A percentile compares a stretch with the other conserved stretches of the same genome.
These are phyloP conservation scores for Tetramorium bicarinatum DNA, from an alignment of 2,888 invertebrate genomes.

Conservation along the genomic window DNA sequence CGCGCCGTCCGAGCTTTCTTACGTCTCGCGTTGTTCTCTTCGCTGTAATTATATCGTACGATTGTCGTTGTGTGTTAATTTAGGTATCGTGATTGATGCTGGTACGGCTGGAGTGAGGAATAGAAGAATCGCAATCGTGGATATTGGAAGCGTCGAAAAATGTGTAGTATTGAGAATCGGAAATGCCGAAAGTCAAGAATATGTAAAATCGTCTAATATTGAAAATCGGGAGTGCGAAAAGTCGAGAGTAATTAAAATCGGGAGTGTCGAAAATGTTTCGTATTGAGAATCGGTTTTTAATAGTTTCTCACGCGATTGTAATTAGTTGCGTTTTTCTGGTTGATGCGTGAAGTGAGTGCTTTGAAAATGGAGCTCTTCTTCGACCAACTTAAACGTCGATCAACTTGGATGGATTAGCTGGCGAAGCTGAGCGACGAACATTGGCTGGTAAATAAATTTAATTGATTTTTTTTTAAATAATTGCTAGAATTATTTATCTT, in stretches of 20 bases:
- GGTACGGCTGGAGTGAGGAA: no score
- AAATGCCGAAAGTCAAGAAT: background rate
- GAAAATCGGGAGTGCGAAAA: background rate
- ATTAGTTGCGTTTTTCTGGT: background rate
- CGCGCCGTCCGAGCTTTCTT: background rate
- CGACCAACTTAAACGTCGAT: background rate
- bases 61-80: background rate
- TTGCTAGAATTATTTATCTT: background rate
- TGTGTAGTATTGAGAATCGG: background rate
- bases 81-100: background rate
- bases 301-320: background rate
- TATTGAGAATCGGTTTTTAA: background rate
- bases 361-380: background rate
- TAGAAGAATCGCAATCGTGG: background rate
- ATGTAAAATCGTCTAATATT: background rate
- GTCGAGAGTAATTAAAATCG: background rate
- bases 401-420: background rate
- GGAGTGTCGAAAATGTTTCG: background rate
- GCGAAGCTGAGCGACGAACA: background rate
- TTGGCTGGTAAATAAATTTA: background rate
- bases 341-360: background rate
- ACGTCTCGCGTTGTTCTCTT: background rate
- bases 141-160: background rate
- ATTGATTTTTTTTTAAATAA: background rate
- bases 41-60: background rate